These are phyloP conservation scores for Nasonia giraulti DNA, from an alignment of 1,140 invertebrate genomes.

Conservation along the genomic window DNA sequence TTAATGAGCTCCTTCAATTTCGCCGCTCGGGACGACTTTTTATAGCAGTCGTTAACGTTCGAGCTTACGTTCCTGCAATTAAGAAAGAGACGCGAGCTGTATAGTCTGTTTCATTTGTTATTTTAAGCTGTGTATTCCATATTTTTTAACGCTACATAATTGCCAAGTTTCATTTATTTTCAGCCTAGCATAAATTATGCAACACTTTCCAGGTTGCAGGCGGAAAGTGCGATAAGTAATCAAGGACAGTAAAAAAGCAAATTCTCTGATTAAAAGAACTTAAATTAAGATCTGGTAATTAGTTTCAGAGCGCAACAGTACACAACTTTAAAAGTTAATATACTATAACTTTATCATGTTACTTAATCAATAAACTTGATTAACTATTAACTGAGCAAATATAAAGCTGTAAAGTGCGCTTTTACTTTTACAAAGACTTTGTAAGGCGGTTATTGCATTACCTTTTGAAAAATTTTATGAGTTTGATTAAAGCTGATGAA, in stretches of 20 bases:
- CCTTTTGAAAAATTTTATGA: slow-evolving; percentile 54
- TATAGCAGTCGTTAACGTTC: slow-evolving; percentile 68
- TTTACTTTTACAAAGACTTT: too few species aligned
- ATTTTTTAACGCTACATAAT: slow-evolving; percentile 16
- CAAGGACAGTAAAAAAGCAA: not conserved
- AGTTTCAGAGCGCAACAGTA: not conserved
- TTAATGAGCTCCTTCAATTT: slow-evolving; percentile 71
- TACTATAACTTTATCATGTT: too few species aligned
- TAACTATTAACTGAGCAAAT: too few species aligned
- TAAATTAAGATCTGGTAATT: not conserved
- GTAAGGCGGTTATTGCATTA: slow-evolving; percentile 23
- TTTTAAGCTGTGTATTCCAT: slow-evolving; percentile 9
- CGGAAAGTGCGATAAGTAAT: not conserved
- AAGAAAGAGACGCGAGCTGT: slow-evolving; percentile 31
- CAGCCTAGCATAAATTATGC: not conserved
- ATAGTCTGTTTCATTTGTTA: slow-evolving; percentile 7
- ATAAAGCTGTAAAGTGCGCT: too few species aligned
- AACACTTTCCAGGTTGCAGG: too few species aligned
- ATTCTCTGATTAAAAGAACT: not conserved
- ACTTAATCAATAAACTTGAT: too few species aligned
- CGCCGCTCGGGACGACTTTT: slow-evolving; percentile 67
- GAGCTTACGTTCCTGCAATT: slow-evolving; percentile 70
- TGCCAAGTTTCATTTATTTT: not conserved
- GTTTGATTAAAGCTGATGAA: slow-evolving; percentile 37
- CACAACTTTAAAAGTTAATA: not conserved